Evolutionary conservation across 2,888 invertebrate genomes (phyloP).

Genomic region (Cistogaster globosa): DNA sequence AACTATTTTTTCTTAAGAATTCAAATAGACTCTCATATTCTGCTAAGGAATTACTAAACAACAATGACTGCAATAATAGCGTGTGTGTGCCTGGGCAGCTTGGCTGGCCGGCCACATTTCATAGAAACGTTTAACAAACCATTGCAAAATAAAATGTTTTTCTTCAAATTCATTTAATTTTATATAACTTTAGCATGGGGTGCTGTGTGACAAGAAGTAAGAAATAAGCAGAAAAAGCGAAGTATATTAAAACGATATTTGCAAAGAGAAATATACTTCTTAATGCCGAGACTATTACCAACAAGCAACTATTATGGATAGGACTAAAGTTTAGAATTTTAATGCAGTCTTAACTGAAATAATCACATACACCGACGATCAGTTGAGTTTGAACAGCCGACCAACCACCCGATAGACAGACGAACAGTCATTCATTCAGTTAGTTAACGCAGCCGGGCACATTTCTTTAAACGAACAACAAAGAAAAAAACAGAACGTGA

Average conservation of each 20-base stretch:
- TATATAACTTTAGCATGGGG: slow-evolving; percentile 29
- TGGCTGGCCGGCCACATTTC: too few species aligned
- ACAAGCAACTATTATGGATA: slow-evolving; percentile 3
- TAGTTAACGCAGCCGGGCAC: slow-evolving; percentile 51
- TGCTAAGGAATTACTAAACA: slow-evolving; percentile 25
- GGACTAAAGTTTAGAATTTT: slow-evolving; percentile 56
- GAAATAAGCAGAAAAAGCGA: slow-evolving; percentile 24
- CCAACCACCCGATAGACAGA: slow-evolving; percentile 19
- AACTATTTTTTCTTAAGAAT: slow-evolving; percentile 61
- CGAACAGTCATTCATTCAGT: slow-evolving; percentile 58
- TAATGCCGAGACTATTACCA: slow-evolving; percentile 5
- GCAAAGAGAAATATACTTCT: slow-evolving; percentile 42
- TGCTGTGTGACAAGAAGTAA: slow-evolving; percentile 35
- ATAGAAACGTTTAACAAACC: slow-evolving; percentile 67
- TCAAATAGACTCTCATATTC: slow-evolving; percentile 30
- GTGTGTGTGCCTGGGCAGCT: slow-evolving; percentile 5
- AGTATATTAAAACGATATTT: slow-evolving; percentile 63
- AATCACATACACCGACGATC: slow-evolving; percentile 23
- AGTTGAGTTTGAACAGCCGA: slow-evolving; percentile 15
- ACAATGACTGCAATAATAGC: not conserved
- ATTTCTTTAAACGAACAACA: slow-evolving; percentile 48
- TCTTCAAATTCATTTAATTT: slow-evolving; percentile 47
- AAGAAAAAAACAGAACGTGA: slow-evolving; percentile 11
- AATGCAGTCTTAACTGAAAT: slow-evolving; percentile 59
- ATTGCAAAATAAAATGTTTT: slow-evolving; percentile 62